These are phyloP conservation scores for Patella ulyssiponensis DNA, from an alignment of 2,888 invertebrate species.

Conservation along the genomic window DNA sequence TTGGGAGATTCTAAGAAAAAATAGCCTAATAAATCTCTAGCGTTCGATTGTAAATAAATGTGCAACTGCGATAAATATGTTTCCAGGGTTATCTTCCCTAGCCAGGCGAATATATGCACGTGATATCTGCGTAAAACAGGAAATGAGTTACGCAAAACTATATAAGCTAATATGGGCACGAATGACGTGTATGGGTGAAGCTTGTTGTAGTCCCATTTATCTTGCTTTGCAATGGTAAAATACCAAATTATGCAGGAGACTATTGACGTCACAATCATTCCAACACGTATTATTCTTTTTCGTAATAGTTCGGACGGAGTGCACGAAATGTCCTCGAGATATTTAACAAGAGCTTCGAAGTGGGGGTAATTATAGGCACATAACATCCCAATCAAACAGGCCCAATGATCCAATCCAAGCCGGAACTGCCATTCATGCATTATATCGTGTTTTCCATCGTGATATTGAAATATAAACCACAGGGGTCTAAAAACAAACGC, in stretches of 20 bases:
- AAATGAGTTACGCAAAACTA: constrained; percentile 53
- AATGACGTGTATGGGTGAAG: constrained; percentile 56
- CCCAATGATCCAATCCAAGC: constrained; percentile 61
- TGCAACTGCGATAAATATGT: constrained; percentile 64
- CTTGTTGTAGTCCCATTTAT: constrained; percentile 51
- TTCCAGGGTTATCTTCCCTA: constrained; percentile 63
- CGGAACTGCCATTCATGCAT: constrained; percentile 62
- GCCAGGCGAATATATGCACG: constrained; percentile 51
- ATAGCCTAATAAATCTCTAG: constrained; percentile 55
- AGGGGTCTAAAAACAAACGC: constrained; percentile 51
- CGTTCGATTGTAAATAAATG: constrained; percentile 61
- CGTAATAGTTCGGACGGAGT: constrained; percentile 13
- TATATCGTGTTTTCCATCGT: constrained; percentile 38
- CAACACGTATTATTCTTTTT: constrained; percentile 13
- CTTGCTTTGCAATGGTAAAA: constrained; percentile 40
- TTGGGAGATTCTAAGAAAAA: constrained; percentile 32
- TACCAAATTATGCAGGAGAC: constrained; percentile 42
- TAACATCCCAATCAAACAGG: constrained; percentile 59
- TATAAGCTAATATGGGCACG: constrained; percentile 53
- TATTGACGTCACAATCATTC: constrained; percentile 29
- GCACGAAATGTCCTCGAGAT: constrained; percentile 37
- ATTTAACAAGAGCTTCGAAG: constrained; percentile 51
- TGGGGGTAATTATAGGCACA: constrained; percentile 65
- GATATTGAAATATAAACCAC: constrained; percentile 47
- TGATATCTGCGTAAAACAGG: constrained; percentile 48